Evolutionary conservation across 2,113 vertebrate species (phyloP), one percentile per base, ranked within the genome.

Genomic region (Lates calcarifer): DNA sequence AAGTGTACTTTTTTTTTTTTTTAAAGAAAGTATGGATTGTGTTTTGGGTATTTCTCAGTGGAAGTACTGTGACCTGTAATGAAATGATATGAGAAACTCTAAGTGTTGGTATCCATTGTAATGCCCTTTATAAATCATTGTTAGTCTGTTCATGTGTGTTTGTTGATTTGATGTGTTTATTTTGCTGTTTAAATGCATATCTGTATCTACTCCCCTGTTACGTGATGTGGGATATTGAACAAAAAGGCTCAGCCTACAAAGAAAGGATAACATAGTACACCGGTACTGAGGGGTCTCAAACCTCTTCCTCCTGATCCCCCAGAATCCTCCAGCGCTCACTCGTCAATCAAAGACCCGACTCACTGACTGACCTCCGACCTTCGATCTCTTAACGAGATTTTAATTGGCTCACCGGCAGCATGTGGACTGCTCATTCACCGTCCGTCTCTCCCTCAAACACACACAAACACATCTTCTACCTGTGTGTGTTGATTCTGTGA

Each of bases 391-490:
- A 69, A 78, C 33, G 5, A 68, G 80, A 72, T 82, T 87, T 79
- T 60, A 56, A 82, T 73, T 77, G 76, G 87, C 85, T 85, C 49
- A 67, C 56, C 31, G 14, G 89, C 88, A 89, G 84, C 68, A 62
- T 51, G 89, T 74, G 77, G 87, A 90, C 88, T 84, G 83, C 79
- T 84, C 64, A 29, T 26, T 73, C 66, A 70, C 35, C 6, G 45
- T 75, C 74, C 55, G 66, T 80, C 88, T 79, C 79, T 28, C 28
- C 43, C 67, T 55, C 60, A 55, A 41, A 71, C 67, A 79, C 82
- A n/a, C n/a, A n/a, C n/a, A 67, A 28, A 86, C 76, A 64, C 86
- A 65, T 41, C 58, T 60, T 28, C 73, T 55, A 64, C 65, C 24
- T 77, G 77, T 87, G 83, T 84, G 43, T 33, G 67, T 69, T n/a